Evolutionary conservation across 2,888 invertebrate species (phyloP).

Genomic region (Leucozona laternaria): DNA sequence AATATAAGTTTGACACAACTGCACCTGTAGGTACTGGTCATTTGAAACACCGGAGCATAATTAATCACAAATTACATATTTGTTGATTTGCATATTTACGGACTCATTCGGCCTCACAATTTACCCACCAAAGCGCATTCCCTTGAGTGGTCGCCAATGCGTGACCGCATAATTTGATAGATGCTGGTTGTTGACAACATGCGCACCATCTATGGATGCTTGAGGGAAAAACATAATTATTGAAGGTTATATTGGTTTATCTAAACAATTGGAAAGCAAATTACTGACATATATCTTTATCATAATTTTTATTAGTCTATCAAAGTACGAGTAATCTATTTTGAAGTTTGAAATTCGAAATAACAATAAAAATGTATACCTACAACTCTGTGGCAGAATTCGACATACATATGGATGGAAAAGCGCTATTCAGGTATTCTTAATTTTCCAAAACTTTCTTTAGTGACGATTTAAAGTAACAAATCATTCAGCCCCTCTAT

Average conservation of each 20-base stretch:
- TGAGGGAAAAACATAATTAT: not conserved
- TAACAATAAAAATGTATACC: no score
- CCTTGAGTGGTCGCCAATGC: slow-evolving; percentile 49
- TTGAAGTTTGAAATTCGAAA: no score
- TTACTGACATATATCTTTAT: not conserved
- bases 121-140: slow-evolving; percentile 26
- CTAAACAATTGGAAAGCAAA: not conserved
- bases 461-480: no score
- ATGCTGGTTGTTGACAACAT: not conserved
- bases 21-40: slow-evolving; percentile 60
- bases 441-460: no score
- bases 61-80: slow-evolving; percentile 81
- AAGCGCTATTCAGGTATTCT: no score
- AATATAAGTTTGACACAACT: slow-evolving; percentile 34
- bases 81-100: slow-evolving; percentile 79
- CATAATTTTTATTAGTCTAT: not conserved
- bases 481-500: no score
- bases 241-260: not conserved
- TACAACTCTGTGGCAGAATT: no score
- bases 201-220: not conserved
- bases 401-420: no score
- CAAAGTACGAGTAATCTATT: not conserved
- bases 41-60: slow-evolving; percentile 65
- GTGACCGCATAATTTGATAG: slow-evolving; percentile 18
- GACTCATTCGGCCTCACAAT: slow-evolving; percentile 47